Evolutionary conservation across 2,888 invertebrate genomes (phyloP).

Genomic region (Calephelis perditalis): DNA sequence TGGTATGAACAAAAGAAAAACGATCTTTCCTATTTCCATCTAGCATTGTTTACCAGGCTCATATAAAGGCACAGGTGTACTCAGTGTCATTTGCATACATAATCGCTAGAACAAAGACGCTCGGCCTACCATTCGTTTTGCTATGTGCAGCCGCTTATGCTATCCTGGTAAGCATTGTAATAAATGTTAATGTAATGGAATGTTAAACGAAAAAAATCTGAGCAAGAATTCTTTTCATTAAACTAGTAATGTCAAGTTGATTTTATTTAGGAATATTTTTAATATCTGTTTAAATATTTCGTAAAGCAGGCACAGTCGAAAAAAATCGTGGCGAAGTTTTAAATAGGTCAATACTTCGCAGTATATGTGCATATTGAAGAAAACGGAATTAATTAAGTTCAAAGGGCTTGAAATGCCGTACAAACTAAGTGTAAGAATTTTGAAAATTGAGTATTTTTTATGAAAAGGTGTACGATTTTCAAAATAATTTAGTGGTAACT

Average conservation of each 20-base stretch:
- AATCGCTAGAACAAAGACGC: constrained; percentile 61
- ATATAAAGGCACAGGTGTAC: constrained; percentile 59
- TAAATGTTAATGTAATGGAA: constrained; percentile 66
- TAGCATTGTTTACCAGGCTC: constrained; percentile 59
- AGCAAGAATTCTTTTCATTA: constrained; percentile 14
- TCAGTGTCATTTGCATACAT: constrained; percentile 50
- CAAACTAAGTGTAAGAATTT: too few species aligned
- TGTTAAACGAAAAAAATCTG: constrained; percentile 45
- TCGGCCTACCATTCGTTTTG: constrained; percentile 38
- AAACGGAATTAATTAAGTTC: too few species aligned
- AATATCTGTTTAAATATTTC: too few species aligned
- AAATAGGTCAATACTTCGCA: too few species aligned
- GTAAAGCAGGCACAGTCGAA: too few species aligned
- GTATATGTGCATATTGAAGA: too few species aligned
- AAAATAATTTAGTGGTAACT: too few species aligned
- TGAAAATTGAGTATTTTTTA: too few species aligned
- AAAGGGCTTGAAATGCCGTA: too few species aligned
- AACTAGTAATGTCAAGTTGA: background rate
- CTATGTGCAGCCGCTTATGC: constrained; percentile 41
- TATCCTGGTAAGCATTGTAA: constrained; percentile 59
- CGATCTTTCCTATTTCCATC: constrained; percentile 56
- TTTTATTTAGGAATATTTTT: background rate
- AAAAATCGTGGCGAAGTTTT: too few species aligned
- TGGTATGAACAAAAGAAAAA: constrained; percentile 30
- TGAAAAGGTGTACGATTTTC: too few species aligned